phyloP scores from a whole-genome alignment of 2,113 vertebrate genomes.

The Actenoides lindsayi region DNA sequence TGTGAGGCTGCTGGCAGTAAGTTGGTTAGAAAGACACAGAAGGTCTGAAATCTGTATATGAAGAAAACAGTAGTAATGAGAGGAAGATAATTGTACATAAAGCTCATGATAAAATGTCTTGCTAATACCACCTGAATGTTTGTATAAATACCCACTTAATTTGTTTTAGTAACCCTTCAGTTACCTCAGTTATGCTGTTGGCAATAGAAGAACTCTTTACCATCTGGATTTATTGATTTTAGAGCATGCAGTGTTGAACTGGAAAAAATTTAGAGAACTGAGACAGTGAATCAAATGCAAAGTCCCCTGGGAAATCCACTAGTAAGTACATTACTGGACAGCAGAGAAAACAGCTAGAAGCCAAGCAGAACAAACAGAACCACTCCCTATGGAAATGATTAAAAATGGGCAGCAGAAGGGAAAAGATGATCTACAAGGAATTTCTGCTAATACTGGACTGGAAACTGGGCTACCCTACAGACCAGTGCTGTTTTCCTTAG shows the following conservation, averaged over 20 bases:
- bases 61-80: neutral
- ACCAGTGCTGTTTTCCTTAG: neutral
- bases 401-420: constrained; percentile 3
- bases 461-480: neutral
- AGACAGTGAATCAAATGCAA: neutral
- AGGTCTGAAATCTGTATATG: neutral
- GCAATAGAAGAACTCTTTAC: neutral
- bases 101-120: neutral
- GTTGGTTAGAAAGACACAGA: neutral
- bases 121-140: neutral
- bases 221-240: constrained; percentile 24
- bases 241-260: neutral
- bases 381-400: neutral
- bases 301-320: constrained; percentile 4
- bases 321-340: constrained; percentile 17
- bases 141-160: neutral
- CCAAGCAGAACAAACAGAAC: constrained; percentile 9
- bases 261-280: constrained; percentile 11
- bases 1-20: neutral
- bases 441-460: neutral
- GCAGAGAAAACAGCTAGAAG: neutral
- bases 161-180: neutral
- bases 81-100: neutral
- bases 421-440: neutral
- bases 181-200: neutral